phyloP scores from a whole-genome alignment of 2,113 vertebrate genomes.

The Reinhardtius hippoglossoides region DNA sequence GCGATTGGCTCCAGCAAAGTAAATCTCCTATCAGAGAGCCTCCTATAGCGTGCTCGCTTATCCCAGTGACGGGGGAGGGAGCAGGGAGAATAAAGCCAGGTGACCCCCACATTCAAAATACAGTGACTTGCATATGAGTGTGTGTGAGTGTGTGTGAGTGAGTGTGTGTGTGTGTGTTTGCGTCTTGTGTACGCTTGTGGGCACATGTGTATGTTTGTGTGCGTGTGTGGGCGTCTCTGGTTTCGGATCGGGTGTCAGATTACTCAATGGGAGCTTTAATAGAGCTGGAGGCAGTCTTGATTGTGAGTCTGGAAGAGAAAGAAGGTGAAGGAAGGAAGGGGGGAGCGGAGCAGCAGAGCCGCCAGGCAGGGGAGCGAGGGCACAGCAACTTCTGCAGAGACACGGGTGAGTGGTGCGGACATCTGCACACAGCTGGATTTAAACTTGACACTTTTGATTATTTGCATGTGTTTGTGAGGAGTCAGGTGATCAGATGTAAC shows the following conservation, averaged over 20 bases:
- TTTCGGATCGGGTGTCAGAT: slow-evolving; percentile 76
- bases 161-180: slow-evolving; percentile 16
- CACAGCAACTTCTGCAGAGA: slow-evolving; percentile 65
- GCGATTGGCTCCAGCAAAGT: slow-evolving; percentile 63
- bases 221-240: slow-evolving; percentile 62
- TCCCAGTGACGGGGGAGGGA: slow-evolving; percentile 52
- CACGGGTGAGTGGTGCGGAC: slow-evolving; percentile 61
- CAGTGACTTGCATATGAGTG: slow-evolving; percentile 33
- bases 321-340: slow-evolving; percentile 58
- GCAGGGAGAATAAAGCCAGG: slow-evolving; percentile 58
- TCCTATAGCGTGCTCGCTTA: slow-evolving; percentile 36
- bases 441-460: slow-evolving; percentile 10
- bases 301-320: slow-evolving; percentile 72
- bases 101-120: slow-evolving; percentile 68
- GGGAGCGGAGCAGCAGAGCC: slow-evolving; percentile 45
- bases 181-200: slow-evolving; percentile 1
- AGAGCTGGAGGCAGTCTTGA: slow-evolving; percentile 74
- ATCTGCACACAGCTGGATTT: slow-evolving; percentile 49
- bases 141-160: slow-evolving; percentile 26
- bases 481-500: background rate
- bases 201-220: slow-evolving; percentile 23
- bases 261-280: slow-evolving; percentile 79
- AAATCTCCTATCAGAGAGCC: slow-evolving; percentile 73
- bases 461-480: slow-evolving; percentile 7
- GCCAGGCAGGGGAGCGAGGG: slow-evolving; percentile 41